Conservation (phyloP, 2,888 invertebrate genomes). For the Crematogaster levior region DNA sequence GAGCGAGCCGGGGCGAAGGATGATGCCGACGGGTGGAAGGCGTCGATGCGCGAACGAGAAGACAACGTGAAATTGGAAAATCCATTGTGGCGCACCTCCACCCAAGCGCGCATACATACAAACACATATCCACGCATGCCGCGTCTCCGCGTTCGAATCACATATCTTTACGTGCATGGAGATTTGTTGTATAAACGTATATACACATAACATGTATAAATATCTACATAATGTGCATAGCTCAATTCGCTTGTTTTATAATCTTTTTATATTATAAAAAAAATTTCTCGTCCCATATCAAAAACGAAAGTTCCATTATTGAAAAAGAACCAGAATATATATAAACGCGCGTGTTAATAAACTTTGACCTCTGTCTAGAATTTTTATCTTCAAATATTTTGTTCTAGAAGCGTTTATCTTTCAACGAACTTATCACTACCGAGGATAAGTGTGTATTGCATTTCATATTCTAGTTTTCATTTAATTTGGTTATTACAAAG, state of each 20-base stretch:
- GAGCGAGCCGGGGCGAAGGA: slow-evolving; percentile 50
- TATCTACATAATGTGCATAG: background rate
- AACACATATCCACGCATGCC: background rate
- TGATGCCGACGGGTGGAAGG: slow-evolving; percentile 51
- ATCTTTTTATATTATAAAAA: background rate
- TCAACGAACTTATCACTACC: background rate
- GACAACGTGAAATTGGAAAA: slow-evolving; percentile 70
- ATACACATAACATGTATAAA: background rate
- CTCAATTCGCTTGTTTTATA: background rate
- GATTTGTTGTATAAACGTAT: background rate
- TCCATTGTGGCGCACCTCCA: slow-evolving; percentile 47
- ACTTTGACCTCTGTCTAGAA: background rate
- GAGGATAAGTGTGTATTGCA: slow-evolving; percentile 1
- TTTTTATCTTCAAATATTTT: background rate
- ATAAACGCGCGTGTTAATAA: background rate
- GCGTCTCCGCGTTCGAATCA: slow-evolving; percentile 12
- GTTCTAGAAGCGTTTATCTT: background rate
- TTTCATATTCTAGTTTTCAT: slow-evolving; percentile 5
- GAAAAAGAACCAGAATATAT: background rate
- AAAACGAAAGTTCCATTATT: background rate
- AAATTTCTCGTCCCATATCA: background rate
- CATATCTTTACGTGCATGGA: background rate
- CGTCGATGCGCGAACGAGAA: slow-evolving; percentile 57
- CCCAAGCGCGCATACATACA: background rate
- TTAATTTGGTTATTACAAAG: slow-evolving; percentile 29